phyloP scores from a whole-genome alignment of 2,888 invertebrate species.

The Eilema caniola region DNA sequence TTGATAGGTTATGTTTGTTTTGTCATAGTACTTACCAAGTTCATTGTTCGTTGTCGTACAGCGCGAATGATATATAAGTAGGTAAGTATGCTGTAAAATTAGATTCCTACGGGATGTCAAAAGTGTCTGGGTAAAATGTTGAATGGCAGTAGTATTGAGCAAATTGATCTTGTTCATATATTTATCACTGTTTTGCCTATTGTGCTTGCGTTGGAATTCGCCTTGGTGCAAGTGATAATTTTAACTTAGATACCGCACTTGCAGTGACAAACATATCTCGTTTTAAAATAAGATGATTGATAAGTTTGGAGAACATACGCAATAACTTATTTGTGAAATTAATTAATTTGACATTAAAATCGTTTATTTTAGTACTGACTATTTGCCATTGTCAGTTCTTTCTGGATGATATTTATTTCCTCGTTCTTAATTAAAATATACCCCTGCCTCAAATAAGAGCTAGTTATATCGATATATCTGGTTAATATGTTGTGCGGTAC shows the following conservation, averaged over 20 bases:
- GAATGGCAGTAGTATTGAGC: no score
- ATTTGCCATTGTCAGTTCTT: conserved; percentile 40
- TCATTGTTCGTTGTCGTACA: conserved; percentile 51
- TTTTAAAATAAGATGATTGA: background rate
- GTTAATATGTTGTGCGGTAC: conserved; percentile 54
- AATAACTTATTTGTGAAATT: conserved; percentile 4
- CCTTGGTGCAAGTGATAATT: no score
- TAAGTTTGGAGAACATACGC: background rate
- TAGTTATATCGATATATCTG: conserved; percentile 55
- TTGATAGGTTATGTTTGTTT: conserved; percentile 58
- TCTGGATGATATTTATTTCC: conserved; percentile 48
- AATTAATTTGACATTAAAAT: conserved; percentile 20
- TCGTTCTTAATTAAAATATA: conserved; percentile 59
- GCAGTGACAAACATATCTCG: no score
- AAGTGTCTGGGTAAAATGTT: no score
- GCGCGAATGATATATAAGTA: conserved; percentile 26
- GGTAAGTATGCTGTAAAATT: background rate
- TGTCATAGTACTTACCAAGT: conserved; percentile 54
- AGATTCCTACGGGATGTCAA: no score
- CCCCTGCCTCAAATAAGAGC: conserved; percentile 57
- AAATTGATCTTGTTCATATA: no score
- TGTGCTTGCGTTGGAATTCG: no score
- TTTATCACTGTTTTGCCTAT: no score
- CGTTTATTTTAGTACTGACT: conserved; percentile 27
- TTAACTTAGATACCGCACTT: no score